Conservation (phyloP, 2,113 vertebrate genomes). For the Phylloscopus trochiloides region DNA sequence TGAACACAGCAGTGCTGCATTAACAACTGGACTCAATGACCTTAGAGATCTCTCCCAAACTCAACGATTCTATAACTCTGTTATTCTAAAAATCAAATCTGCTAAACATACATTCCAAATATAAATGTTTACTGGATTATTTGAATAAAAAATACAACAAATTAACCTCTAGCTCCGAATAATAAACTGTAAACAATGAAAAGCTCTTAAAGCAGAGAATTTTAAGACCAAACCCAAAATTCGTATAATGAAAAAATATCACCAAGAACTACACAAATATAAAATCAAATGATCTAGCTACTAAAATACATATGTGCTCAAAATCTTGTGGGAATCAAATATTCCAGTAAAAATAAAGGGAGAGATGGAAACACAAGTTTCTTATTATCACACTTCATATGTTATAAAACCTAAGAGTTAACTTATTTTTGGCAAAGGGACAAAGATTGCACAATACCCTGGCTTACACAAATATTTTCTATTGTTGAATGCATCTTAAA, state of each 20-base stretch:
- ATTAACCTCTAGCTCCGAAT: slow-evolving; percentile 21
- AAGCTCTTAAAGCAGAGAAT: slow-evolving; percentile 32
- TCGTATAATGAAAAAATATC: slow-evolving; percentile 60
- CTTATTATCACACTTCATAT: slow-evolving; percentile 88
- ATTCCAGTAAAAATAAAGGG: slow-evolving; percentile 81
- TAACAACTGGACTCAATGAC: neutral
- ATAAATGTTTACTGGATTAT: neutral
- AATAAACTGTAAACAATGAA: slow-evolving; percentile 31
- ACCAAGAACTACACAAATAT: slow-evolving; percentile 62
- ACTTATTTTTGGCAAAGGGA: slow-evolving; percentile 81
- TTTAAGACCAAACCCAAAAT: slow-evolving; percentile 53
- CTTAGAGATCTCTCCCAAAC: neutral
- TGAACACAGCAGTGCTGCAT: neutral
- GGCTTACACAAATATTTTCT: slow-evolving; percentile 74
- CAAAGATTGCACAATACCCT: slow-evolving; percentile 74
- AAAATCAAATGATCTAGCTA: slow-evolving; percentile 72
- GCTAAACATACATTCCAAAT: neutral
- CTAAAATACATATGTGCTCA: slow-evolving; percentile 74
- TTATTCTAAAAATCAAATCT: neutral
- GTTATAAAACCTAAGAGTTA: slow-evolving; percentile 80
- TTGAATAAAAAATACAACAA: slow-evolving; percentile 13
- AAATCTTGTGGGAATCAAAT: slow-evolving; percentile 71
- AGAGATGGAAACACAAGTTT: slow-evolving; percentile 83
- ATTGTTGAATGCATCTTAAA: slow-evolving; percentile 77
- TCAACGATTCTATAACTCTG: neutral